Base-by-base conservation (phyloP, 2,888 invertebrate genomes). In the Lasioglossum leucozonium region DNA sequence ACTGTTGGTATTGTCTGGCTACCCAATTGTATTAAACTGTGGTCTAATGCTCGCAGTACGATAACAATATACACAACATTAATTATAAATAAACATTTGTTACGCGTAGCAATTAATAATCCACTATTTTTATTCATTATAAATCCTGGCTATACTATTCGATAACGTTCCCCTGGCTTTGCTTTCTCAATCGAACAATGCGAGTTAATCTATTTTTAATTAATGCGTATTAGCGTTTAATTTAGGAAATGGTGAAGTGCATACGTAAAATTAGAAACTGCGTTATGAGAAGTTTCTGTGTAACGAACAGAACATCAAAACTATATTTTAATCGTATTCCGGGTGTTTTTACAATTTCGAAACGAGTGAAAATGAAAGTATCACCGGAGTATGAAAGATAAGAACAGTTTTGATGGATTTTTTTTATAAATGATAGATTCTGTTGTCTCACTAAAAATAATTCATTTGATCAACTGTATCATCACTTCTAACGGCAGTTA, bases 171-270 rank as follows among this genome's bases (percentile, higher is more conserved):
- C 22, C n/a, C n/a, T n/a, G n/a, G n/a, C 10, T 55, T n/a, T n/a
- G 11, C 55, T n/a, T 11, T n/a, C n/a, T n/a, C 55, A 55, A 55
- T n/a, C 55, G n/a, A 22, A n/a, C 22, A 55, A n/a, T 55, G 5
- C n/a, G n/a, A 55, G n/a, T n/a, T 55, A 55, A 8, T 55, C 55
- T n/a, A 55, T n/a, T 55, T 55, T 55, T 55, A 55, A 55, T 55
- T 55, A 55, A 55, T 55, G 55, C 55, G n/a, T 8, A 22, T n/a
- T 10, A 55, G n/a, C 55, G 55, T n/a, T n/a, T 55, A 8, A 55
- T 55, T n/a, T n/a, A n/a, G n/a, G 55, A n/a, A 55, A n/a, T 18
- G n/a, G 55, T 55, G 55, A 55, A 55, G 22, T n/a, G n/a, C 10
- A 55, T n/a, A 18, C 55, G 2, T 55, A 55, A n/a, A n/a, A 55